A percentile compares a stretch with the other conserved stretches of the same genome.
These are phyloP conservation scores for Eonycteris spelaea DNA, from an alignment of 2,113 vertebrate genomes.

Conservation along the genomic window DNA sequence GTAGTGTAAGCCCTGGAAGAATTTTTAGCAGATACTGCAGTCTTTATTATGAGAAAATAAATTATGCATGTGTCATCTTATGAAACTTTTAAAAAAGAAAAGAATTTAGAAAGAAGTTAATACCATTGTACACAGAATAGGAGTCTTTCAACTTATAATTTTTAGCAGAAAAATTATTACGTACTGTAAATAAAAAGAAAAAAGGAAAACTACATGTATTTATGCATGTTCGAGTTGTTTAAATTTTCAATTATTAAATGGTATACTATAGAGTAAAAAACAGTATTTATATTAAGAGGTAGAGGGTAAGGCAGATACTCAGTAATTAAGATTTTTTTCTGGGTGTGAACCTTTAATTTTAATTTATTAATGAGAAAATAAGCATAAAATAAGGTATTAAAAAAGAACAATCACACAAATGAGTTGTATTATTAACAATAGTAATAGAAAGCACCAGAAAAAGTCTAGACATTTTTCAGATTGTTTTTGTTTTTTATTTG, in stretches of 20 bases:
- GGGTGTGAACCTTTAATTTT: neutral
- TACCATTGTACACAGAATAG: neutral
- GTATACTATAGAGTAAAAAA: neutral
- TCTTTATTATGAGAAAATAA: neutral
- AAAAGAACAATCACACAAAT: neutral
- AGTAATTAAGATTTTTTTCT: neutral
- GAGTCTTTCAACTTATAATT: neutral
- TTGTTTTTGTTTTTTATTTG: neutral
- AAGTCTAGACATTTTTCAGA: neutral
- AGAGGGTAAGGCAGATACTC: neutral
- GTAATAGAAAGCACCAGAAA: neutral
- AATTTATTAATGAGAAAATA: neutral
- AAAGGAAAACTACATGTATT: neutral
- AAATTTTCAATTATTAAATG: neutral
- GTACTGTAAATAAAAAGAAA: neutral
- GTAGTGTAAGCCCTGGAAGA: neutral
- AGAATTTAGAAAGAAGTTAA: neutral
- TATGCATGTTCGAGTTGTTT: neutral
- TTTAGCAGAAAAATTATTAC: neutral
- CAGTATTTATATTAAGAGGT: neutral
- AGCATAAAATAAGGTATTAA: neutral
- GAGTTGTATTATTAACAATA: neutral
- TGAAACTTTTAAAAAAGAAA: neutral
- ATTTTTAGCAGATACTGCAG: neutral
- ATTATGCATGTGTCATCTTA: neutral